Evolutionary conservation across 2,888 invertebrate species (phyloP), one percentile per base, ranked within the genome.

Genomic region (Diaprepes abbreviatus): DNA sequence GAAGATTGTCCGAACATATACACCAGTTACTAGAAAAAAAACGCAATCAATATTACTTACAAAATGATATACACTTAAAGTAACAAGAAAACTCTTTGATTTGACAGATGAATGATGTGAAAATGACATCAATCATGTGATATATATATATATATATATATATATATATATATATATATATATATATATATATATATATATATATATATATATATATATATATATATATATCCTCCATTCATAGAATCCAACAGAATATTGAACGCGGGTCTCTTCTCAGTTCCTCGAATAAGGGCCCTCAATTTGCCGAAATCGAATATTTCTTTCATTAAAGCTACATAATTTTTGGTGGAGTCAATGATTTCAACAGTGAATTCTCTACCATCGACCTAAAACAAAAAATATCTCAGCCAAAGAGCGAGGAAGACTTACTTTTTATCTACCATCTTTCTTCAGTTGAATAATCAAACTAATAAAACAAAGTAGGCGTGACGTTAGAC

Each of bases 231-330:
- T 94, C 95, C 95, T 87, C 98, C 99, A 83, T 94, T 93, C 94
- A 99, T 94, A 12, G 94, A 90, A 85, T 99, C 95, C 59, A 98
- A 91, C 24, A 97, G 89, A 74, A 99, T 89, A 79, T 93, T 92
- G 80, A 97, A 91, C 0, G 92, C 90, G 55, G 79, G 78, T 68
- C 89, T 88, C 9, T 86, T 86, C 9, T 87, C 84, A 5, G 88
- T 87, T 33, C 94, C 94, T 64, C 89, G 88, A 17, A 98, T 87
- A 63, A 96, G 88, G 0, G 85, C 84, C 79, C 89, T 91, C 66
- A 99, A 89, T 79, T 90, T 89, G 43, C 85, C 83, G 84, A 99
- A 99, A 86, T 99, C 97, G 85, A 99, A 99, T 75, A 99, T 97
- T 77, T 93, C 91, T 84, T 96, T 95, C 98, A 99, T 98, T 73